Evolutionary conservation across 2,888 invertebrate species (phyloP), one percentile per base, ranked within the genome.

Genomic region (Rapana venosa): DNA sequence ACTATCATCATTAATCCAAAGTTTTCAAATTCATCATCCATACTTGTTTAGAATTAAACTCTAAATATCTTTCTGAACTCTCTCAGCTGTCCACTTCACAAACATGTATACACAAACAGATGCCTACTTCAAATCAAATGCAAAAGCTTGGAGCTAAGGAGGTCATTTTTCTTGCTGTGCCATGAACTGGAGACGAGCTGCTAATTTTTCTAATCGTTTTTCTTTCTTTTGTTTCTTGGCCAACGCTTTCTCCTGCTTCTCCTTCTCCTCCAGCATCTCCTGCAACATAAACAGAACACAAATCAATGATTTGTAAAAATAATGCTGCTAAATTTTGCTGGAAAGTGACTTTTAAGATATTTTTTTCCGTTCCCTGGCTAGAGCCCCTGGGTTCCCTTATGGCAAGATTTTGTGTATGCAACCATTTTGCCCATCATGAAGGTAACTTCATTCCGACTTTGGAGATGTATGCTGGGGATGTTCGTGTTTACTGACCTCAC

Each of bases 261-360:
- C 92, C 86, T 92, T 93, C 47, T 92, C 89, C 66, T 93, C 93
- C 30, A 92, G 17, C 92, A 93, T 91, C 58, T 92, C 88, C 90
- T 92, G 85, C 66, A 83, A 79, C 32, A 84, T 15, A 1, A 77
- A 77, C 13, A n/a, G 30, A 32, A 84, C 15, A 22, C 15, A 22
- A 26, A 47, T 84, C 36, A 84, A 84, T 79, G 32, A 61, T 74
- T 26, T 74, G 26, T 74, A n/a, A 20, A 74, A 26, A 74, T 74
- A 74, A 26, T n/a, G 26, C n/a, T 74, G 4, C 11, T 8, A n/a
- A 11, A n/a, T 22, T 1, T n/a, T n/a, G 26, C 26, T 74, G n/a
- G n/a, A 26, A 17, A 66, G 20, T 66, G 74, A 74, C n/a, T 74
- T n/a, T 74, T 61, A 4, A 61, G 61, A 61, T 13, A 20, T 61